Evolutionary conservation across 37 sponge, comb jelly and placozoan genomes (phyloP).

Genomic region (Lycopodina hypogea): DNA sequence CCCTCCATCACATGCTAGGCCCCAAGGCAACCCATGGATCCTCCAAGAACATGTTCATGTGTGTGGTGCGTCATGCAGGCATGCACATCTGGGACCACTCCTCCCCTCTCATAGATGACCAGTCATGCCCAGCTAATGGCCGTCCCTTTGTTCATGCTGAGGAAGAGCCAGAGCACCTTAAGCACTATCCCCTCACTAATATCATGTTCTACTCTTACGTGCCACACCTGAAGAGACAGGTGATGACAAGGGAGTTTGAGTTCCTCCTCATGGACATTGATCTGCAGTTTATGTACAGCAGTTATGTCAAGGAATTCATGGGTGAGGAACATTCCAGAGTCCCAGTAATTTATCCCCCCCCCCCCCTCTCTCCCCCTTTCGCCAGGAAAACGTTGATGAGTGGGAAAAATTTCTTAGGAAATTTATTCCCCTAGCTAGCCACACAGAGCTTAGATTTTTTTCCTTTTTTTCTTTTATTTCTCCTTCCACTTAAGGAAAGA

Average conservation of each 20-base stretch:
- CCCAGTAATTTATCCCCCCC: no score
- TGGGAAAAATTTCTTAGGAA: no score
- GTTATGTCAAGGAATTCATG: constrained; percentile 20
- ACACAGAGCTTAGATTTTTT: no score
- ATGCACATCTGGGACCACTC: neutral
- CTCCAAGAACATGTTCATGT: constrained; percentile 26
- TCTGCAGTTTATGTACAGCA: constrained; percentile 29
- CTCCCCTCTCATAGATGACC: constrained; percentile 25
- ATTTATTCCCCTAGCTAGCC: neutral
- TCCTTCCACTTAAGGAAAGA: no score
- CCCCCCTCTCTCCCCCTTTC: no score
- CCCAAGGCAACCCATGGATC: constrained; percentile 20
- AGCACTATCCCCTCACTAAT: constrained; percentile 22
- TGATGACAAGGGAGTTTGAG: constrained; percentile 64
- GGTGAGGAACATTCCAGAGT: constrained; percentile 28
- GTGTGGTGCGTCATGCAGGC: constrained; percentile 26
- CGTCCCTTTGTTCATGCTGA: neutral
- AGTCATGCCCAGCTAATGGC: constrained; percentile 34
- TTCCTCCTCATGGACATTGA: constrained; percentile 50
- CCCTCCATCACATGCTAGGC: constrained; percentile 35
- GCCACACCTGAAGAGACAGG: constrained; percentile 32
- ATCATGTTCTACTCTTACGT: constrained; percentile 47
- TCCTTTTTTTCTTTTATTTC: no score
- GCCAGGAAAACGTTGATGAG: no score
- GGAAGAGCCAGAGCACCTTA: neutral